Base-by-base conservation (phyloP, 1,140 invertebrate genomes). In the Drosophila obscura region DNA sequence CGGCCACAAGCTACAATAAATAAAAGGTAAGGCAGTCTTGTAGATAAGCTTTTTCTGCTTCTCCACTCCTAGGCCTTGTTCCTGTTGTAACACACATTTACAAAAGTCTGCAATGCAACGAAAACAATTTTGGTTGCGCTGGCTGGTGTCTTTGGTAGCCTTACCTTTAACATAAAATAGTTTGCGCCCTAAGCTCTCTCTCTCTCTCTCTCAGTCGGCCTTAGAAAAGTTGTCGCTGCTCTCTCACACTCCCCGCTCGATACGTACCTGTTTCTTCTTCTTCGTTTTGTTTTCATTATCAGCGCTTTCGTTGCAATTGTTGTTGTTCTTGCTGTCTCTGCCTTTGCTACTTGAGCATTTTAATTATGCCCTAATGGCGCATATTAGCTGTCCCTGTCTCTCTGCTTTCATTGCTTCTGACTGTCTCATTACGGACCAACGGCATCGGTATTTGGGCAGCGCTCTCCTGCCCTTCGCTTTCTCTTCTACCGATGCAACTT, bases 361-460 rank as follows among this genome's bases (percentile, higher is more conserved):
- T 90, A 90, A 90, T 90, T 90, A 90, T 90, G 78, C 88, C 82
- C 87, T 84, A 90, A 90, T 90, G 87, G 87, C 80, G 80, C 80
- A 88, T 90, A 90, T 88, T 81, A 84, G 80, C 72, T 73, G 60
- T 65, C 74, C 55, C 63, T 39, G 9, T 61, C 50, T 15, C 44
- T 43, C 57, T 43, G n/a, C 44, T 26, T 16, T 28, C 41, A 28
- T 22, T 35, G 22, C 43, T 19, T 15, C 22, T 28, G 50, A 31
- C 39, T 62, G 35, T 39, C 62, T 79, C 62, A 84, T 80, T 75
- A 60, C 73, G 24, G 35, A 57, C 60, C 49, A 65, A 64, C 67
- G 77, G 73, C 75, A 73, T 80, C 73, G 76, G 65, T 56, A 58
- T 73, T 60, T 68, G 35, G 39, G 15, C 24, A 13, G 65, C 53